phyloP scores from a whole-genome alignment of 2,888 invertebrate species.

The Noctua pronuba region DNA sequence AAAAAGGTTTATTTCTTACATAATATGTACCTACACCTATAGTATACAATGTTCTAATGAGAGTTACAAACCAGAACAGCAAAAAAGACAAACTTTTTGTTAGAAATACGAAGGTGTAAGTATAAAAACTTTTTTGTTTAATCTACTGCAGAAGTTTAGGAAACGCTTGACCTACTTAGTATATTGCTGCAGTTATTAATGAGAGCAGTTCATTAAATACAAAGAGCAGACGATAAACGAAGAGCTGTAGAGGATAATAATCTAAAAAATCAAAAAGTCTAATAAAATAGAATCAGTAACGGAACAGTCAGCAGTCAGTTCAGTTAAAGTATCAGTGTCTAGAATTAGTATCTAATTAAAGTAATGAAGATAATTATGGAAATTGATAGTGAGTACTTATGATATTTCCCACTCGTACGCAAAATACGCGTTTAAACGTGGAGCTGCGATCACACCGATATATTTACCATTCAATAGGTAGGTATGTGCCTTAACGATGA shows the following conservation, averaged over 20 bases:
- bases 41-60: conserved; percentile 2
- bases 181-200: conserved; percentile 15
- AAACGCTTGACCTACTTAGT: conserved; percentile 18
- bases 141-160: conserved; percentile 11
- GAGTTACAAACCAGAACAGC: conserved; percentile 18
- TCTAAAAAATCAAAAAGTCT: too few species aligned
- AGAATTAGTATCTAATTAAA: too few species aligned
- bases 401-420: background rate
- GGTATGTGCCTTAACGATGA: background rate
- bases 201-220: conserved; percentile 20
- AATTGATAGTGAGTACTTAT: background rate
- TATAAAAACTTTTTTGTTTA: conserved; percentile 8
- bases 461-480: background rate
- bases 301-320: too few species aligned
- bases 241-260: background rate
- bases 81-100: conserved; percentile 2
- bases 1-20: background rate
- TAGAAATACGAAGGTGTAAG: conserved; percentile 3
- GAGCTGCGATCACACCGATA: background rate
- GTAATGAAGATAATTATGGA: background rate
- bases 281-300: too few species aligned
- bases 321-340: too few species aligned
- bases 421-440: background rate
- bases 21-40: background rate
- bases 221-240: background rate